A percentile compares a stretch with the other conserved stretches of the same genome.
Conservation (phyloP, 2,888 invertebrate species). For the Heliconius hortense region DNA sequence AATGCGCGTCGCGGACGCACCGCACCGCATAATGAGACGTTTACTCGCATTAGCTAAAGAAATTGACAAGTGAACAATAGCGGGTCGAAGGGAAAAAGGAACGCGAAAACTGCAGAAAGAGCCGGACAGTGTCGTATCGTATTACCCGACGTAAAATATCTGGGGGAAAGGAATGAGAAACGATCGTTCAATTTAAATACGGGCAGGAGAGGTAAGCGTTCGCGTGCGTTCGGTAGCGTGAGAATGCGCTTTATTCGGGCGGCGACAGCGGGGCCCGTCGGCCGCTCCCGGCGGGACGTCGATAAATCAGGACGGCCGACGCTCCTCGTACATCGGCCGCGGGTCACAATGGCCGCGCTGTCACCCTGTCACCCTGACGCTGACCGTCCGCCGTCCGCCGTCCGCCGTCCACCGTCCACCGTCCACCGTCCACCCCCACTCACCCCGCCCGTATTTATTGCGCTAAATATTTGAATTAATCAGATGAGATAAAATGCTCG, state of each 20-base stretch:
- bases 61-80: slow-evolving; percentile 83
- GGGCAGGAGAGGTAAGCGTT: slow-evolving; percentile 73
- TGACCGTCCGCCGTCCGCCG: slow-evolving; percentile 54
- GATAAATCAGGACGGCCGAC: slow-evolving; percentile 74
- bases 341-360: slow-evolving; percentile 71
- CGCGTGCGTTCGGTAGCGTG: slow-evolving; percentile 81
- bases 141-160: slow-evolving; percentile 82
- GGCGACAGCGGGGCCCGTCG: slow-evolving; percentile 67
- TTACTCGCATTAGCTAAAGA: slow-evolving; percentile 82
- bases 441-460: slow-evolving; percentile 70
- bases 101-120: slow-evolving; percentile 77
- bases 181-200: slow-evolving; percentile 79
- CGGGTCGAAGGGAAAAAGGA: slow-evolving; percentile 72
- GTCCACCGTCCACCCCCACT: slow-evolving; percentile 52
- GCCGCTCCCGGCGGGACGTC: slow-evolving; percentile 62
- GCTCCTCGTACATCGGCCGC: slow-evolving; percentile 66
- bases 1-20: slow-evolving; percentile 78
- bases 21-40: slow-evolving; percentile 82
- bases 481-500: slow-evolving; percentile 79
- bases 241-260: slow-evolving; percentile 79
- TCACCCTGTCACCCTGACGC: slow-evolving; percentile 74
- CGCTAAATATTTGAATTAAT: slow-evolving; percentile 82
- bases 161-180: slow-evolving; percentile 80
- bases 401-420: slow-evolving; percentile 54
- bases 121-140: slow-evolving; percentile 82